phyloP scores from a whole-genome alignment of 2,888 invertebrate species.

The Helicoverpa assulta region DNA sequence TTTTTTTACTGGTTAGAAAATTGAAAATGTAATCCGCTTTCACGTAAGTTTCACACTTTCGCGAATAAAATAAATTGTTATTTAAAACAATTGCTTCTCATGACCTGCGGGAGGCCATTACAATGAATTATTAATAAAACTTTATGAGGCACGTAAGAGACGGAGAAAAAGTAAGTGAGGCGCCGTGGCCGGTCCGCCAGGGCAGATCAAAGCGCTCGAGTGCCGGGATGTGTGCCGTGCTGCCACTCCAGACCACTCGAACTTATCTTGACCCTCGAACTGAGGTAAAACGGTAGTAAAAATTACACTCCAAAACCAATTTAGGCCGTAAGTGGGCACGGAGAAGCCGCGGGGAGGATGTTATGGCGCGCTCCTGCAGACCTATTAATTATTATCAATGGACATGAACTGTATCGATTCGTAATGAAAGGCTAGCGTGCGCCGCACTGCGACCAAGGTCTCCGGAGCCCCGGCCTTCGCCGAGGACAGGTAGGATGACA shows the following conservation, averaged over 20 bases:
- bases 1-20: conserved; percentile 73
- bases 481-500: conserved; percentile 75
- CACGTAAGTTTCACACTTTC: conserved; percentile 79
- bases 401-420: conserved; percentile 83
- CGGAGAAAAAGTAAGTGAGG: conserved; percentile 64
- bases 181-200: conserved; percentile 70
- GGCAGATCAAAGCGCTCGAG: conserved; percentile 84
- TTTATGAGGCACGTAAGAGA: conserved; percentile 75
- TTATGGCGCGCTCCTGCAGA: conserved; percentile 67
- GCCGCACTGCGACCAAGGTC: conserved; percentile 81
- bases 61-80: conserved; percentile 75
- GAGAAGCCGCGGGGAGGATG: conserved; percentile 74
- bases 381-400: conserved; percentile 86
- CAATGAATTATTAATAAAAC: conserved; percentile 75
- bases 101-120: conserved; percentile 72
- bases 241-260: conserved; percentile 81
- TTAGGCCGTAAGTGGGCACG: conserved; percentile 77
- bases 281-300: conserved; percentile 87
- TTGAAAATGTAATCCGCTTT: conserved; percentile 81
- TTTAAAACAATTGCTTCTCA: conserved; percentile 78
- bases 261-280: conserved; percentile 84
- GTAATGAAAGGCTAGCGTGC: conserved; percentile 78
- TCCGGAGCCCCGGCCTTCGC: conserved; percentile 62
- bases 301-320: conserved; percentile 85
- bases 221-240: conserved; percentile 69